phyloP scores from a whole-genome alignment of 1,140 invertebrate genomes.

The Formica exsecta region DNA sequence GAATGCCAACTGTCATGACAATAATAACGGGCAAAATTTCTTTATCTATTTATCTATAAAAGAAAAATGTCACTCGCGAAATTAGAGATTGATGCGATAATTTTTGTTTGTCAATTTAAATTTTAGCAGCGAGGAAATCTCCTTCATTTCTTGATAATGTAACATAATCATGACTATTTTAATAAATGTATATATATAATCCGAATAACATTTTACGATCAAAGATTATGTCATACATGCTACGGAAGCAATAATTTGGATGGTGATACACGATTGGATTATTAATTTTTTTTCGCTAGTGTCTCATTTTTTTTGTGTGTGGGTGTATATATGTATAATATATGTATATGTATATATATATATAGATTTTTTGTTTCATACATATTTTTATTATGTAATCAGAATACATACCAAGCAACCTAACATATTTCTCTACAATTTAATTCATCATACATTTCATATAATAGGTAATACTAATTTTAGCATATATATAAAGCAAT shows the following conservation, averaged over 20 bases:
- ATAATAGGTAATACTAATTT: conserved; percentile 65
- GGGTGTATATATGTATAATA: too few relatives aligned
- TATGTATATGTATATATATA: neutral
- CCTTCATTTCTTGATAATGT: neutral
- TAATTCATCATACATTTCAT: conserved; percentile 47
- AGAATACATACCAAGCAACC: conserved; percentile 66
- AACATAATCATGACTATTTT: neutral
- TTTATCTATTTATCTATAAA: neutral
- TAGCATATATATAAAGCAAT: conserved; percentile 47
- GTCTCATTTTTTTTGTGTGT: too few relatives aligned
- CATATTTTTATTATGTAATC: conserved; percentile 69
- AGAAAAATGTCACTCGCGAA: neutral
- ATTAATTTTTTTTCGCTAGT: too few relatives aligned
- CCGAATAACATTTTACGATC: neutral
- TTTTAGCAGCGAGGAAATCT: neutral
- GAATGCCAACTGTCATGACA: neutral
- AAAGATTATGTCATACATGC: neutral
- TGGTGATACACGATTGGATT: neutral
- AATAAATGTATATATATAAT: neutral
- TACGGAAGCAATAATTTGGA: neutral
- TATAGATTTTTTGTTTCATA: conserved; percentile 10
- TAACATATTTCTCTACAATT: conserved; percentile 56
- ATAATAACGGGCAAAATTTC: neutral
- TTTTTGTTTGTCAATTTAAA: neutral
- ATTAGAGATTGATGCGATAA: neutral